Percentiles rank a stretch among this genome's conserved stretches.
Conservation (phyloP, 2,888 invertebrate genomes). For the Stenodema calcarata region DNA sequence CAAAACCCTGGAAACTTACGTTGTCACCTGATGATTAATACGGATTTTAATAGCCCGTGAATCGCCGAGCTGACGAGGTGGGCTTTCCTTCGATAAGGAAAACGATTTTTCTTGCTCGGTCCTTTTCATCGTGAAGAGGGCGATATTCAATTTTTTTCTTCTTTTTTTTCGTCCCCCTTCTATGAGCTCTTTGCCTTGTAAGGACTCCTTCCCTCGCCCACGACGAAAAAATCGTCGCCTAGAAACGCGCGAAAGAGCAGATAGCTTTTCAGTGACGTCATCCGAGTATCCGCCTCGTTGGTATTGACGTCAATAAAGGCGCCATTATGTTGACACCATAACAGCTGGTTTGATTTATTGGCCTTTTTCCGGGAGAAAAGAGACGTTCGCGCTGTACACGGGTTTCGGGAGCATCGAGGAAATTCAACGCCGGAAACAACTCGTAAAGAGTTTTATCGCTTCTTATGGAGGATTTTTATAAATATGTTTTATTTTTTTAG, state of each 20-base stretch:
- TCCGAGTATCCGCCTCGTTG: background rate
- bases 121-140: background rate
- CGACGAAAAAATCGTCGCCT: background rate
- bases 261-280: slow-evolving; percentile 19
- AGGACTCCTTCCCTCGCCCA: background rate
- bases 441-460: too few species aligned
- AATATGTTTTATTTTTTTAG: too few species aligned
- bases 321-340: slow-evolving; percentile 35
- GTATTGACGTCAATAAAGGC: slow-evolving; percentile 27
- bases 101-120: background rate
- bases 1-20: too few species aligned
- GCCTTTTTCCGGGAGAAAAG: background rate
- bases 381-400: background rate
- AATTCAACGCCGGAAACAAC: too few species aligned
- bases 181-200: background rate
- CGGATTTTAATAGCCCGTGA: background rate
- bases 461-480: too few species aligned
- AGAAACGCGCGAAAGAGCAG: background rate
- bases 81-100: background rate
- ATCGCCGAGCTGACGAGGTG: background rate
- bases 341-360: slow-evolving; percentile 31
- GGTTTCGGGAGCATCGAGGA: background rate
- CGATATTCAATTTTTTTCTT: background rate
- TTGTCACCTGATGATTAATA: background rate
- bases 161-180: background rate